A percentile compares a stretch with the other conserved stretches of the same genome.
Evolutionary conservation across 2,888 invertebrate genomes (phyloP).

Genomic region (Drosophila rubida): DNA sequence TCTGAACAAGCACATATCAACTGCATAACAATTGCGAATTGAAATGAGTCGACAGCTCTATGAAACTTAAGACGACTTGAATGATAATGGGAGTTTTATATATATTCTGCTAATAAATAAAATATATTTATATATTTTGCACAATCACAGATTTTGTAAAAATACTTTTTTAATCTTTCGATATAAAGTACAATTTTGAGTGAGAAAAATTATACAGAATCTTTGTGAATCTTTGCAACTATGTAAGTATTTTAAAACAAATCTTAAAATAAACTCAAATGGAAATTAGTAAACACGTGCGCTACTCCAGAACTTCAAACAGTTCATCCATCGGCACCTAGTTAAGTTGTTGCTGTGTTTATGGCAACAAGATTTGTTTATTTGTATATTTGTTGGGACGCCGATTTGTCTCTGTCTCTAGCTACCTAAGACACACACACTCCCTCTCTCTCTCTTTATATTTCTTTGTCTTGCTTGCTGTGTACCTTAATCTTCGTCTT

Average conservation of each 20-base stretch:
- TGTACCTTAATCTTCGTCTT: not conserved
- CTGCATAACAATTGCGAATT: not conserved
- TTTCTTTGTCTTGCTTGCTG: not conserved
- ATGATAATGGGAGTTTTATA: too few species aligned
- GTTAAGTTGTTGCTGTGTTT: slow-evolving; percentile 19
- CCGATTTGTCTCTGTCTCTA: slow-evolving; percentile 32
- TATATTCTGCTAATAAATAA: not conserved
- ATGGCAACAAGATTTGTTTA: slow-evolving; percentile 18
- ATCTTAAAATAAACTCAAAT: slow-evolving; percentile 10
- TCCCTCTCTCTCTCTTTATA: not conserved
- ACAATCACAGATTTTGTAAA: too few species aligned
- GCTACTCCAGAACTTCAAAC: slow-evolving; percentile 37
- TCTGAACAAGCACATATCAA: slow-evolving; percentile 7
- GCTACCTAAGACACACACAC: slow-evolving; percentile 16
- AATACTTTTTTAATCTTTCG: too few species aligned
- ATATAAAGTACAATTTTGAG: too few species aligned
- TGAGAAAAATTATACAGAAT: too few species aligned
- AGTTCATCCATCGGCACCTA: slow-evolving; percentile 37
- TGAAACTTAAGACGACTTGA: not conserved
- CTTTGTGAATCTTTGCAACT: slow-evolving; percentile 3
- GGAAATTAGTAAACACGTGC: slow-evolving; percentile 14
- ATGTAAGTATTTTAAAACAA: not conserved
- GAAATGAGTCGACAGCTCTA: slow-evolving; percentile 3
- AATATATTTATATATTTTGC: too few species aligned
- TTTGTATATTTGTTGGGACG: slow-evolving; percentile 22